Conservation (phyloP, 1,140 invertebrate genomes). For the Drosophila sechellia region DNA sequence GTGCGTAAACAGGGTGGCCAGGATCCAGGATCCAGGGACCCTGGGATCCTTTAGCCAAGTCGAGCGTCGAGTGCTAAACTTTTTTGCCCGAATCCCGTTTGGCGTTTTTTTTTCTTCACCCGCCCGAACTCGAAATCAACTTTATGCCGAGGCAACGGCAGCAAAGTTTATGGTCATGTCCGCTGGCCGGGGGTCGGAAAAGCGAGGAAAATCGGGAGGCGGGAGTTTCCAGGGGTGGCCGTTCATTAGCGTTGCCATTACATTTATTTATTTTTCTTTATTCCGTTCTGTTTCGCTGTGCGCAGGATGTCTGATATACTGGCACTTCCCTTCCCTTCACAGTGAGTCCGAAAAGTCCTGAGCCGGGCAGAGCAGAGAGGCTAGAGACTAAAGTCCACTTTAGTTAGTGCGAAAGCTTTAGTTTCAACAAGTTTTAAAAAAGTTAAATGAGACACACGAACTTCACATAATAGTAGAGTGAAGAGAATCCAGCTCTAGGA, state of each 20-base stretch:
- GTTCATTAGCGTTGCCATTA: slow-evolving; percentile 44
- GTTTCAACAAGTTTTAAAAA: slow-evolving; percentile 52
- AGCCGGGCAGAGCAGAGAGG: neutral
- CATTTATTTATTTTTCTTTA: slow-evolving; percentile 59
- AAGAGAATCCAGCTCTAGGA: slow-evolving; percentile 6
- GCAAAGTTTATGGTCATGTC: slow-evolving; percentile 54
- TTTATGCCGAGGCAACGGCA: slow-evolving; percentile 36
- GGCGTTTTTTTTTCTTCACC: slow-evolving; percentile 5
- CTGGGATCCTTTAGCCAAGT: slow-evolving; percentile 10
- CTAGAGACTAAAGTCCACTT: slow-evolving; percentile 15
- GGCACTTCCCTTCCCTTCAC: neutral
- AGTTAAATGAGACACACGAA: slow-evolving; percentile 42
- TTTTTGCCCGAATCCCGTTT: slow-evolving; percentile 47
- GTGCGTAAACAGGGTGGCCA: slow-evolving; percentile 49
- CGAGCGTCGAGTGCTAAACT: slow-evolving; percentile 52
- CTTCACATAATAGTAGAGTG: slow-evolving; percentile 22
- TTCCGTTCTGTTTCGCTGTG: slow-evolving; percentile 31
- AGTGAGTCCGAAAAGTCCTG: slow-evolving; percentile 28
- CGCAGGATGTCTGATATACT: slow-evolving; percentile 41
- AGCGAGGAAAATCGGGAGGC: neutral
- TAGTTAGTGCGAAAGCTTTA: slow-evolving; percentile 26
- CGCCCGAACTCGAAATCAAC: slow-evolving; percentile 39
- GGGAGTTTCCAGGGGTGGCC: slow-evolving; percentile 21
- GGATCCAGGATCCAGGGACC: neutral
- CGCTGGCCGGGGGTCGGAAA: slow-evolving; percentile 9